Percentiles rank a stretch among this genome's conserved stretches.
Conservation (phyloP, 2,888 invertebrate species). For the Autographa pulchrina region DNA sequence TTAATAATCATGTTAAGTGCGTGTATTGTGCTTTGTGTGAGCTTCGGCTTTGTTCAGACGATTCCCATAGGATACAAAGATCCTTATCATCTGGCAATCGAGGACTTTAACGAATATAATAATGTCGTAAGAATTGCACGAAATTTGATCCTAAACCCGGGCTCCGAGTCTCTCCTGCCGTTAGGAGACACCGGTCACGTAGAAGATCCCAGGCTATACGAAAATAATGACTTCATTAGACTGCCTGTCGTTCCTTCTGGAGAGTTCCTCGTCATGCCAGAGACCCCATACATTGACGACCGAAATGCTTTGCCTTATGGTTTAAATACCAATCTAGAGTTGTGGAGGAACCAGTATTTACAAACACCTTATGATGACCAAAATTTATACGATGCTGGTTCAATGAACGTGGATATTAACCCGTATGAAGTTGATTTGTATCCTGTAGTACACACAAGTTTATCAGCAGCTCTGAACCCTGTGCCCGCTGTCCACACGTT, state of each 20-base stretch:
- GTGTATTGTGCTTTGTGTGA: slow-evolving; percentile 40
- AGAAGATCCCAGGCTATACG: slow-evolving; percentile 19
- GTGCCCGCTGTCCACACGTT: slow-evolving; percentile 55
- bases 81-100: slow-evolving; percentile 21
- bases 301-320: slow-evolving; percentile 31
- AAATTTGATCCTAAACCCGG: slow-evolving; percentile 14
- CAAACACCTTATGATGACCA: slow-evolving; percentile 32
- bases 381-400: slow-evolving; percentile 23
- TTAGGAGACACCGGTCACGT: slow-evolving; percentile 15
- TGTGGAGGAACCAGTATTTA: slow-evolving; percentile 32
- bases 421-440: slow-evolving; percentile 47
- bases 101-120: slow-evolving; percentile 30
- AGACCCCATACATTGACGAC: slow-evolving; percentile 36
- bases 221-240: slow-evolving; percentile 28
- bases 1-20: slow-evolving; percentile 40
- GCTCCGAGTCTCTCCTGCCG: slow-evolving; percentile 22
- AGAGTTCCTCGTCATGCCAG: slow-evolving; percentile 20
- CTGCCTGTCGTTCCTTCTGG: slow-evolving; percentile 22
- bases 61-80: slow-evolving; percentile 35
- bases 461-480: slow-evolving; percentile 48
- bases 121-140: slow-evolving; percentile 21
- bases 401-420: slow-evolving; percentile 21
- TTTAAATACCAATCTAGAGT: slow-evolving; percentile 14
- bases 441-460: slow-evolving; percentile 48
- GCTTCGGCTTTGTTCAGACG: slow-evolving; percentile 38